These are phyloP conservation scores for Drosophila pruinosa DNA, from an alignment of 1,140 invertebrate species.

Conservation along the genomic window DNA sequence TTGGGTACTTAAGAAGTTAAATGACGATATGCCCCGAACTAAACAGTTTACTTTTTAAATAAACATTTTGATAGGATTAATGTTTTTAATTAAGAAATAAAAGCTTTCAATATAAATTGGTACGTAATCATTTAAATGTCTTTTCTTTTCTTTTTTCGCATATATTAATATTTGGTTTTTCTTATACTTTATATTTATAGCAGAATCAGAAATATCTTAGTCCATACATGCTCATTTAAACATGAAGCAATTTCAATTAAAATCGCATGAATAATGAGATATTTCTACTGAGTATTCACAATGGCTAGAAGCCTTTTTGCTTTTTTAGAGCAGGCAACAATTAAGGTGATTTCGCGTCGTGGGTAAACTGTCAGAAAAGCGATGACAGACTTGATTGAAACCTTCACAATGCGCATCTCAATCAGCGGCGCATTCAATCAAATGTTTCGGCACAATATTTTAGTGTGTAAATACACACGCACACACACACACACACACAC, in stretches of 20 bases:
- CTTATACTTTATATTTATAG: no score
- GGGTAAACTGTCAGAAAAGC: neutral
- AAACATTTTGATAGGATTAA: no score
- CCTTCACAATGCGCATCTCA: conserved; percentile 53
- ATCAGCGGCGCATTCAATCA: conserved; percentile 68
- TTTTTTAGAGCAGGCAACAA: neutral
- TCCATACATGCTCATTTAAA: no score
- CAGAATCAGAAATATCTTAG: no score
- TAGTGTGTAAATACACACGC: conserved; percentile 24
- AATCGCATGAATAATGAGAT: neutral
- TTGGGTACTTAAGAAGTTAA: neutral
- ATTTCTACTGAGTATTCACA: neutral
- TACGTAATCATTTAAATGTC: no score
- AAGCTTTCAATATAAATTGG: no score
- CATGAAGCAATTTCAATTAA: no score
- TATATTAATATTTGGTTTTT: no score
- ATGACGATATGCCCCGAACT: neutral
- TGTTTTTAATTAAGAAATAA: no score
- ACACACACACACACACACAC: neutral
- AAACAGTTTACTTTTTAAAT: no score
- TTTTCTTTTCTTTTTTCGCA: no score
- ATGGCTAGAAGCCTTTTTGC: neutral
- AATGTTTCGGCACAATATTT: conserved; percentile 45
- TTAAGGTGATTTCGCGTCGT: neutral
- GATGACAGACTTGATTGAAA: conserved; percentile 29